A percentile compares a stretch with the other conserved stretches of the same genome.
Conservation (phyloP, 2,113 vertebrate species). For the Potamarius usumacintae region DNA sequence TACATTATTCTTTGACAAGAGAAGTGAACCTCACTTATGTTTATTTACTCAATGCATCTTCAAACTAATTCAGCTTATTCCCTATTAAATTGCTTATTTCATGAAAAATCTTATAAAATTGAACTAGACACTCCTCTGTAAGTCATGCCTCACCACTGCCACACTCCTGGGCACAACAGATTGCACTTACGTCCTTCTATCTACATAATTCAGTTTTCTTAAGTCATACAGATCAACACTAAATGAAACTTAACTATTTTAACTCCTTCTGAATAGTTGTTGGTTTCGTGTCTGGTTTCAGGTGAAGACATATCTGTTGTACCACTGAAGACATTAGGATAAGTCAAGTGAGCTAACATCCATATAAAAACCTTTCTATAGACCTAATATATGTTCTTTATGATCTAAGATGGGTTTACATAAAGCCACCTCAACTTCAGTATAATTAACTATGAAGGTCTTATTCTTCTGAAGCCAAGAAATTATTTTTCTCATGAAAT, state of each 20-base stretch:
- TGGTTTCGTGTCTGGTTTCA: not conserved
- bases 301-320: not conserved
- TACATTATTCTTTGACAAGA: not conserved
- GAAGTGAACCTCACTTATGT: not conserved
- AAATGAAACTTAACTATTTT: not conserved
- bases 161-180: not conserved
- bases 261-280: not conserved
- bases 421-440: not conserved
- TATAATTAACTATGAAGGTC: not conserved
- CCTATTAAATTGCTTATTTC: not conserved
- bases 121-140: not conserved
- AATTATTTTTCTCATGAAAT: too few relatives aligned
- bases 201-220: not conserved
- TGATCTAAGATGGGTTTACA: not conserved
- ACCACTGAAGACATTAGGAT: not conserved
- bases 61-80: not conserved
- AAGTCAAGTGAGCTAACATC: not conserved
- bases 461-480: not conserved
- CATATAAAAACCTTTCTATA: not conserved
- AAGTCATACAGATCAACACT: not conserved
- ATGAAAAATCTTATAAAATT: slow-evolving; percentile 1
- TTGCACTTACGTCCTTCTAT: not conserved
- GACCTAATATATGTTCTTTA: not conserved
- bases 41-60: not conserved
- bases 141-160: not conserved